Conservation (phyloP, 2,888 invertebrate genomes). For the Suillia variegata region DNA sequence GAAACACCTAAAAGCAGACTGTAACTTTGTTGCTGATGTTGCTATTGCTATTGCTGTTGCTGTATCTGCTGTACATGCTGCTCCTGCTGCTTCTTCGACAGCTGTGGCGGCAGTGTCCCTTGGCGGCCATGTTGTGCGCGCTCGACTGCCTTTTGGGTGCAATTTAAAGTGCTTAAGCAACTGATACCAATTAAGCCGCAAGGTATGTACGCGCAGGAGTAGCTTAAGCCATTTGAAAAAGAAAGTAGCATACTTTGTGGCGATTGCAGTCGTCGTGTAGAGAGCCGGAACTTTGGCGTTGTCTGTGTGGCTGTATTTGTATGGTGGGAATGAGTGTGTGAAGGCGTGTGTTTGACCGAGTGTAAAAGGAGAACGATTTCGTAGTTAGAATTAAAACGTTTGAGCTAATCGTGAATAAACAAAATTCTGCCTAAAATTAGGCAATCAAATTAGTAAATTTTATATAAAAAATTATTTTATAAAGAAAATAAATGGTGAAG, state of each 20-base stretch:
- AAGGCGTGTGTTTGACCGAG: not conserved
- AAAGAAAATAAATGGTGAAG: too few relatives aligned
- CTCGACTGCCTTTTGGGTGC: slow-evolving; percentile 49
- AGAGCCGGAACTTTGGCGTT: not conserved
- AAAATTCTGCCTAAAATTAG: too few relatives aligned
- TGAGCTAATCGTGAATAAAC: too few relatives aligned
- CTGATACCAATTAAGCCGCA: slow-evolving; percentile 53
- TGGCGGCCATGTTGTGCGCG: slow-evolving; percentile 15
- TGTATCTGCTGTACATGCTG: not conserved
- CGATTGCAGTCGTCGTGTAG: not conserved
- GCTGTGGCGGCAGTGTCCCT: slow-evolving; percentile 15
- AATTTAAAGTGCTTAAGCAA: slow-evolving; percentile 46
- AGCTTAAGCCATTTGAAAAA: not conserved
- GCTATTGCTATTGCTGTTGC: slow-evolving; percentile 11
- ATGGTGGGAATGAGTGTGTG: not conserved
- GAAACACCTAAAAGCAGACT: not conserved
- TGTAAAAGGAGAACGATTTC: too few relatives aligned
- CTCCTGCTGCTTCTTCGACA: not conserved
- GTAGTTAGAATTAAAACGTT: too few relatives aligned
- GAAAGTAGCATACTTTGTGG: slow-evolving; percentile 24
- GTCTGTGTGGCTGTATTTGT: not conserved
- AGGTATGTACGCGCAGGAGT: slow-evolving; percentile 44
- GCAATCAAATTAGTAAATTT: too few relatives aligned
- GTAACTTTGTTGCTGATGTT: not conserved
- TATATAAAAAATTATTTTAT: too few relatives aligned